Base-by-base conservation (phyloP, 92 coral and sea anemone genomes). In the Paragorgia papillata region DNA sequence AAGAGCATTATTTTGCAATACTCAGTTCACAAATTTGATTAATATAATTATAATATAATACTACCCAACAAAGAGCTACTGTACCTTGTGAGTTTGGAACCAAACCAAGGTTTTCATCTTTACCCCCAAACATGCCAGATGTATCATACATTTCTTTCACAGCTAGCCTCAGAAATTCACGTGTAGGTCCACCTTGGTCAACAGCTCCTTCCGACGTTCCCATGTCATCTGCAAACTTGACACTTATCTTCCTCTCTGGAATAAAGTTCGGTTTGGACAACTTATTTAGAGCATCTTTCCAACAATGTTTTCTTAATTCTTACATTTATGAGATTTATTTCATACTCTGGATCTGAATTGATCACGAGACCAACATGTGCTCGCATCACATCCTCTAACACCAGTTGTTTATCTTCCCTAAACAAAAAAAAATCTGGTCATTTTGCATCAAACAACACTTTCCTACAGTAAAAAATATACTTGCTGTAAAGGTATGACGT, bases 231-330 rank as follows among this genome's bases (percentile, higher is more conserved):
- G 59, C 59, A 53, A 53, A 53, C 59, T 53, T 53, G 59, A 53
- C 59, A 53, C 59, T 53, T 24, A 3, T 18, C n/a, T n/a, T n/a
- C n/a, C n/a, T n/a, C n/a, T n/a, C n/a, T n/a, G n/a, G n/a, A n/a
- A n/a, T n/a, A n/a, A n/a, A 53, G 59, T 53, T 53, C 6, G 20
- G 22, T 53, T 18, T 53, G 27, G 59, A 53, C 59, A 53, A 53
- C 27, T 53, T 53, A 18, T 53, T 53, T 53, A 53, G 27, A 17
- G 59, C 59, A 53, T 53, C 27, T 53, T 53, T 53, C 59, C 59
- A 53, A 24, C 59, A 53, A 24, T 53, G 59, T 53, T 53, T 53
- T 53, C 59, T n/a, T n/a, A n/a, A n/a, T 53, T 53, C 59, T 53
- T 18, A 53, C 59, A 24, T 53, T 53, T 24, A 53, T 18, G 20